Evolutionary conservation across 2,888 invertebrate species (phyloP).

Genomic region (Cantharis flavilabris): DNA sequence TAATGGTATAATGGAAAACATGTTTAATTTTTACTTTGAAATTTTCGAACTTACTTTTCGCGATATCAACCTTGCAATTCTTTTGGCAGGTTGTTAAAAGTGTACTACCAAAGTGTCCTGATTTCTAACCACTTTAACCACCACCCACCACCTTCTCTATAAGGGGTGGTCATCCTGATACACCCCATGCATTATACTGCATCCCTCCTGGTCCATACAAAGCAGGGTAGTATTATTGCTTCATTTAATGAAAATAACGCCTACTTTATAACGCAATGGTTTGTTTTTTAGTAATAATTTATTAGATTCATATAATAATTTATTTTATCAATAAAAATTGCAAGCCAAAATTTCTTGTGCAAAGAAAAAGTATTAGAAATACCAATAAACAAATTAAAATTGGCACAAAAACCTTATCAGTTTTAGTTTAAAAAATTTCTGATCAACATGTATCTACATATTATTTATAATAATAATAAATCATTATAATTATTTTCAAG

Average conservation of each 20-base stretch:
- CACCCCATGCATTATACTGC: slow-evolving; percentile 38
- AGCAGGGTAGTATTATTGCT: slow-evolving; percentile 24
- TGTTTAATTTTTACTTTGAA: slow-evolving; percentile 11
- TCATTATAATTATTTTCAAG: not conserved
- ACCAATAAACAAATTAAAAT: not conserved
- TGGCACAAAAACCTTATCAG: not conserved
- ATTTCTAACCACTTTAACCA: slow-evolving; percentile 45
- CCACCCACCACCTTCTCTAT: slow-evolving; percentile 45
- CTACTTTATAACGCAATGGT: not conserved
- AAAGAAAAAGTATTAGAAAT: not conserved
- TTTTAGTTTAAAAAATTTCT: no score
- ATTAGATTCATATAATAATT: not conserved
- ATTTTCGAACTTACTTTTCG: not conserved
- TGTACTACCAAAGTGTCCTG: slow-evolving; percentile 44
- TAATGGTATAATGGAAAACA: slow-evolving; percentile 44
- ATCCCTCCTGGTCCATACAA: slow-evolving; percentile 39
- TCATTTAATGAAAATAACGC: not conserved
- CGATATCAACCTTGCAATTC: not conserved
- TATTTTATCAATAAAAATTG: not conserved
- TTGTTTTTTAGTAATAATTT: not conserved
- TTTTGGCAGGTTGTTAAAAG: slow-evolving; percentile 41
- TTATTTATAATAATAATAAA: not conserved
- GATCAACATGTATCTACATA: no score
- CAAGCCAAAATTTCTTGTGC: not conserved
- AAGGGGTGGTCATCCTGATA: slow-evolving; percentile 44